These are phyloP conservation scores for Strigamia crassipes DNA, from an alignment of 2,888 invertebrate genomes.

Conservation along the genomic window DNA sequence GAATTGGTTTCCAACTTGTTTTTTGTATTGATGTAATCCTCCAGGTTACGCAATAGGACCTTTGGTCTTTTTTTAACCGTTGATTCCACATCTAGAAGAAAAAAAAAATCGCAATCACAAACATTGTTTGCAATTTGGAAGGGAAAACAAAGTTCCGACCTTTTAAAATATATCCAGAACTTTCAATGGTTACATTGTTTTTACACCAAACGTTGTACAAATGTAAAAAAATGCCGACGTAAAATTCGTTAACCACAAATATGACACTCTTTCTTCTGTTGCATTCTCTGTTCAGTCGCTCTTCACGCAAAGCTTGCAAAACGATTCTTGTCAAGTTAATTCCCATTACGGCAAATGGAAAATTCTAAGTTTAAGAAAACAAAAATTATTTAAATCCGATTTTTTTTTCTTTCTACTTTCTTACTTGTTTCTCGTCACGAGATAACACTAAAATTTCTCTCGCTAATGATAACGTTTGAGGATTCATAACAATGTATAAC, in stretches of 20 bases:
- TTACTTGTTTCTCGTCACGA: slow-evolving; percentile 59
- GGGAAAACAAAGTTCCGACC: slow-evolving; percentile 55
- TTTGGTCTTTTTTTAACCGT: slow-evolving; percentile 53
- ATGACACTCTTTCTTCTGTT: slow-evolving; percentile 59
- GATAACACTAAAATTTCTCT: slow-evolving; percentile 61
- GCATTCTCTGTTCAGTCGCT: slow-evolving; percentile 62
- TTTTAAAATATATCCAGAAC: slow-evolving; percentile 63
- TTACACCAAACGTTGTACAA: slow-evolving; percentile 62
- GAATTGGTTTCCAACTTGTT: slow-evolving; percentile 1
- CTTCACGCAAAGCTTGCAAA: slow-evolving; percentile 62
- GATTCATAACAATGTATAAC: slow-evolving; percentile 59
- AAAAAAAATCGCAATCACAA: slow-evolving; percentile 15
- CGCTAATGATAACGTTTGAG: slow-evolving; percentile 56
- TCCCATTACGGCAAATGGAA: slow-evolving; percentile 64
- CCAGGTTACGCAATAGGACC: slow-evolving; percentile 53
- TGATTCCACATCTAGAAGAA: slow-evolving; percentile 56
- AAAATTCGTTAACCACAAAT: slow-evolving; percentile 61
- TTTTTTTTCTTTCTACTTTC: neutral
- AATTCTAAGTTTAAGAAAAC: slow-evolving; percentile 59
- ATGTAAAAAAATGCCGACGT: slow-evolving; percentile 60
- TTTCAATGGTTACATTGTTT: slow-evolving; percentile 61
- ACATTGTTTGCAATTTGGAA: neutral
- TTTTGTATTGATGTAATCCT: slow-evolving; percentile 49
- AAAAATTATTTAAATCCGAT: neutral
- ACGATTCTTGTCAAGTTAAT: slow-evolving; percentile 64